Evolutionary conservation across 2,888 invertebrate species (phyloP).

Genomic region (Brachyptera putata): DNA sequence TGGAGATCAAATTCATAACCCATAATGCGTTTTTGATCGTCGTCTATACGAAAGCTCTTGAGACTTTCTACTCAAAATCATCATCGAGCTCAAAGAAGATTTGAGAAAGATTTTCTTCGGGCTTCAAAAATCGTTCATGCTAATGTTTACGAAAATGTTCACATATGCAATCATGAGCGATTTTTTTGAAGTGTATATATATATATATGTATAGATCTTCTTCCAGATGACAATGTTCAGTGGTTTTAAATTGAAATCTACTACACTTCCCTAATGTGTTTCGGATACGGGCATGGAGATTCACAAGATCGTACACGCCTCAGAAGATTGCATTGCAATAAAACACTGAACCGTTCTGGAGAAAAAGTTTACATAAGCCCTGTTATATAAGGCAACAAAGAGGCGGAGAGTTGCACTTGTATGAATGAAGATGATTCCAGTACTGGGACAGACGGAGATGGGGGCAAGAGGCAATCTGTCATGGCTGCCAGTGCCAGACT

Average conservation of each 20-base stretch:
- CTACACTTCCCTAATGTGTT: not conserved
- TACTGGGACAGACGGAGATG: too few relatives aligned
- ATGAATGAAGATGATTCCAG: too few relatives aligned
- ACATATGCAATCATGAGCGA: not conserved
- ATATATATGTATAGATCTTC: too few relatives aligned
- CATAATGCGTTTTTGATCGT: slow-evolving; percentile 20
- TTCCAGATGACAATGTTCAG: not conserved
- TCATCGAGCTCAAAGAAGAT: slow-evolving; percentile 6
- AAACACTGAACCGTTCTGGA: too few relatives aligned
- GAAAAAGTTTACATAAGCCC: too few relatives aligned
- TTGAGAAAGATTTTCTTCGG: not conserved
- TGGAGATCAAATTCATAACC: not conserved
- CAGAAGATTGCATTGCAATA: too few relatives aligned
- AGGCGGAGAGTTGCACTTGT: too few relatives aligned
- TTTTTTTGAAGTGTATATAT: too few relatives aligned
- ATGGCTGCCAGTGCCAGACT: too few relatives aligned
- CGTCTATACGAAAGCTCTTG: not conserved
- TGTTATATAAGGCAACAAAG: too few relatives aligned
- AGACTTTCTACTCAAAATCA: not conserved
- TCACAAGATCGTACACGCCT: too few relatives aligned
- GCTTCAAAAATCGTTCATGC: slow-evolving; percentile 9
- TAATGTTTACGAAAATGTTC: not conserved
- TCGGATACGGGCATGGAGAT: not conserved
- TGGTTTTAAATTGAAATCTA: not conserved
- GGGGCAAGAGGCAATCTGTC: too few relatives aligned